Evolutionary conservation across 2,888 invertebrate genomes (phyloP).

Genomic region (Apodemia hepburni): DNA sequence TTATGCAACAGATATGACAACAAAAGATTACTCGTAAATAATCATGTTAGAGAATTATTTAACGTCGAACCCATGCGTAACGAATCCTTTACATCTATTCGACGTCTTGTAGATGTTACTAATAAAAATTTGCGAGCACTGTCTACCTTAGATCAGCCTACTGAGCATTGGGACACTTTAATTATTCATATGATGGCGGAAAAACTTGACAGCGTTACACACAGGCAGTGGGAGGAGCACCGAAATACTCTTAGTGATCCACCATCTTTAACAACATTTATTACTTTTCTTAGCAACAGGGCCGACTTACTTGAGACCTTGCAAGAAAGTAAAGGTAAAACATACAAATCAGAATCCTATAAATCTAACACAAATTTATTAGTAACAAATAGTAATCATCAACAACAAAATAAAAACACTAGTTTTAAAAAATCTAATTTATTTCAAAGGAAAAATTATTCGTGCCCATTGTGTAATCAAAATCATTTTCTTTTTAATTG

Average conservation of each 20-base stretch:
- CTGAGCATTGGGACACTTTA: slow-evolving; percentile 26
- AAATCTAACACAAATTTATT: slow-evolving; percentile 5
- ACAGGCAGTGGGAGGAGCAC: slow-evolving; percentile 26
- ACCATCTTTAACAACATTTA: slow-evolving; percentile 25
- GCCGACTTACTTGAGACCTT: slow-evolving; percentile 26
- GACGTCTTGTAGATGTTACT: slow-evolving; percentile 17
- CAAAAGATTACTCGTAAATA: slow-evolving; percentile 22
- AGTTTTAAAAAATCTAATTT: no score
- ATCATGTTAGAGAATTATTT: slow-evolving; percentile 21
- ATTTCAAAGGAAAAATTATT: no score
- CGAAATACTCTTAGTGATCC: slow-evolving; percentile 14
- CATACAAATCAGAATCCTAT: neutral
- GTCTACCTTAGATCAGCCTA: slow-evolving; percentile 24
- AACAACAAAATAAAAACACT: no score
- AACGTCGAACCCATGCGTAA: neutral
- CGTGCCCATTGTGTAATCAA: slow-evolving; percentile 1
- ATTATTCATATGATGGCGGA: slow-evolving; percentile 22
- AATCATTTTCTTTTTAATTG: slow-evolving; percentile 7
- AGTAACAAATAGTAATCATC: neutral
- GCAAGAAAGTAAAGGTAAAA: slow-evolving; percentile 18
- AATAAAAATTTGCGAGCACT: slow-evolving; percentile 28
- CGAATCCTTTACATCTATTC: slow-evolving; percentile 15
- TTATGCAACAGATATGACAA: slow-evolving; percentile 28
- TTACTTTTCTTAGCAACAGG: slow-evolving; percentile 24
- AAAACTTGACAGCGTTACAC: slow-evolving; percentile 25